Evolutionary conservation across 2,113 vertebrate genomes (phyloP).

Genomic region (rat (Rattus norvegicus)): GRCr8 NC_086039.1:76467001-76467500

Average conservation of each 20-base stretch:
- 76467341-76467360: neutral
- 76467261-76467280: neutral
- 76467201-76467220: neutral
- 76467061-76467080: neutral
- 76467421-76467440: neutral
- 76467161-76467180: slow-evolving; percentile 16
- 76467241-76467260: neutral
- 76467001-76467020: neutral
- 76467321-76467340: slow-evolving; percentile 10
- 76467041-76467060: neutral
- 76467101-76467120: neutral
- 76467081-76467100: neutral
- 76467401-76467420: slow-evolving; percentile 46
- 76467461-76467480: slow-evolving; percentile 35
- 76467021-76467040: neutral
- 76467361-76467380: slow-evolving; percentile 22
- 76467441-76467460: slow-evolving; percentile 42
- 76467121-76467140: neutral
- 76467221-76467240: neutral
- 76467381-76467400: slow-evolving; percentile 1
- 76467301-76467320: neutral
- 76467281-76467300: neutral
- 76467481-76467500: slow-evolving; percentile 63
- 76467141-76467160: neutral
- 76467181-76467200: neutral